Evolutionary conservation across 2,888 invertebrate species (phyloP), one percentile per base, ranked within the genome.

Genomic region (Unio pictorum): DNA sequence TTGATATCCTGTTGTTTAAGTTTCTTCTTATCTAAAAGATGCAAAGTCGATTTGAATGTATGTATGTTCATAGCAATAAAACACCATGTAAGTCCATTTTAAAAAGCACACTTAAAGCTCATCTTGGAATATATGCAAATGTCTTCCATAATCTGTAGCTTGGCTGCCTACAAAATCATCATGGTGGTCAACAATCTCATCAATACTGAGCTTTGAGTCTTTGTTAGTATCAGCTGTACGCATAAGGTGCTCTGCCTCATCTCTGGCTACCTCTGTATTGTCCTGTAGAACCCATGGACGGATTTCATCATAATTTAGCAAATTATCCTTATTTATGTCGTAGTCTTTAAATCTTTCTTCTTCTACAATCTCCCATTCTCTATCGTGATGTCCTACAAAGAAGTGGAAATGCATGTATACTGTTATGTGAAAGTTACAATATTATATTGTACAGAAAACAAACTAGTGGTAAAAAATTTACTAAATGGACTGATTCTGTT

Each of bases 121-220:
- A 61, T 81, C 80, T 59, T 72, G 76, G 20, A 76, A 96, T 87
- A 98, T 97, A 87, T 99, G 98, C 75, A 99, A 92, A n/a, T 97
- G 97, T 89, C 97, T 96, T 0, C 99, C 99, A 90, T 98, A 99
- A 91, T 99, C 98, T 0, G 99, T 99, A 0, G 97, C 98, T 90
- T 99, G 98, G 0, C 98, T 98, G 59, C 99, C 98, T 4, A 99
- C 98, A 90, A 98, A 99, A 17, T 98, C 92, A 90, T 99, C 98
- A 89, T 98, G 97, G 88, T 98, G 97, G 66, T 94, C 94, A 20
- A 98, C 90, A 55, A 99, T 94, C 91, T 99, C 99, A 0, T 93
- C 93, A 89, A 95, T 95, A 11, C 95, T 95, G 30, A 99, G 92
- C 87, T 94, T 93, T 82, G 95, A 95, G 90, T 99, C 98, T 0